A percentile compares a stretch with the other conserved stretches of the same genome.
phyloP scores from a whole-genome alignment of 2,113 vertebrate genomes.

The Octodon degus region DNA sequence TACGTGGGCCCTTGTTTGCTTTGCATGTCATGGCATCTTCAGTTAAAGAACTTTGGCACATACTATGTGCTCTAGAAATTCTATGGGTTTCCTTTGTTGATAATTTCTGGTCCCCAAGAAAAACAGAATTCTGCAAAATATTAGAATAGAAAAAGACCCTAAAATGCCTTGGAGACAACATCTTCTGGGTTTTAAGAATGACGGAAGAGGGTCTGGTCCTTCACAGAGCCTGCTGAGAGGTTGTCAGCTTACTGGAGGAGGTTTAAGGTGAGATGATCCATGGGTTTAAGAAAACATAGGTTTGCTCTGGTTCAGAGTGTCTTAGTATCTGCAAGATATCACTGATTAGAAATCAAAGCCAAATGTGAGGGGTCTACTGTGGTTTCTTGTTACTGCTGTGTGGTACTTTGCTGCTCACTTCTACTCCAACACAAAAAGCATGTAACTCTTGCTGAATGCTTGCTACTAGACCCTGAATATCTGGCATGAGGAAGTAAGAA shows the following conservation, averaged over 20 bases:
- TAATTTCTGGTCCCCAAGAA: not conserved
- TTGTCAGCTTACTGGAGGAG: not conserved
- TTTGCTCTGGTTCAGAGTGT: not conserved
- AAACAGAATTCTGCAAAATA: not conserved
- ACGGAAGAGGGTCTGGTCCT: rapidly evolving
- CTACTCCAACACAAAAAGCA: not conserved
- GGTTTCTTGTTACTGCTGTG: not conserved
- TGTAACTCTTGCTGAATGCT: not conserved
- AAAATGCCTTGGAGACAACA: not conserved
- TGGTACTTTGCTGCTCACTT: not conserved
- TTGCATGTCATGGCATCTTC: not conserved
- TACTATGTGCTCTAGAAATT: not conserved
- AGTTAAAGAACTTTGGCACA: not conserved
- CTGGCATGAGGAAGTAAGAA: not conserved
- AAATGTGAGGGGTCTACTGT: not conserved
- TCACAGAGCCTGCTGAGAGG: not conserved
- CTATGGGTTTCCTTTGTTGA: not conserved
- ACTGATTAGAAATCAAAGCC: not conserved
- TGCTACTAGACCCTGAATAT: not conserved
- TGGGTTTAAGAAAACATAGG: not conserved
- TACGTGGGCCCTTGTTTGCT: not conserved
- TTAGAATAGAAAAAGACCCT: not conserved
- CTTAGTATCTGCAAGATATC: not conserved
- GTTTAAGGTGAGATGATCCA: not conserved
- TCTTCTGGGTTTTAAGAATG: not conserved